phyloP scores from a whole-genome alignment of 2,797 vertebrate species.

The Ctenopoma multispine region DNA sequence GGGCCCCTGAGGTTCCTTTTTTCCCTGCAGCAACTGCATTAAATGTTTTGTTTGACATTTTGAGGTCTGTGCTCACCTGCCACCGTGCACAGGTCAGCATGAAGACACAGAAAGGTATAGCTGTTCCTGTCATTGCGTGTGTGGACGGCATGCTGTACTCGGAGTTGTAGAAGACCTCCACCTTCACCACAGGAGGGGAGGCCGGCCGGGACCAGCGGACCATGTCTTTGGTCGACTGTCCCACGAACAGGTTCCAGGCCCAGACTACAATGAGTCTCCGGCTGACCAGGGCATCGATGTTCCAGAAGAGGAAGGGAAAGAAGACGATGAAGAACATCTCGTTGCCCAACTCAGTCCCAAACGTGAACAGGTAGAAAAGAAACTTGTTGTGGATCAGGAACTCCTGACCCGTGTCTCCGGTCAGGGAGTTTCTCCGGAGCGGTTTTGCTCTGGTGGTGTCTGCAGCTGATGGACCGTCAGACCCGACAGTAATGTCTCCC shows the following conservation, averaged over 20 bases:
- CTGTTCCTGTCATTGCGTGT: constrained; percentile 98
- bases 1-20: background rate
- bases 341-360: constrained; percentile 97
- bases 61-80: constrained; percentile 86
- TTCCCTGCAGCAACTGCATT: too few relatives aligned
- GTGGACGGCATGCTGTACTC: constrained; percentile 99
- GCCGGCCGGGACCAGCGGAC: constrained; percentile 95
- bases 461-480: constrained; percentile 6
- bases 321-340: constrained; percentile 99
- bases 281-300: constrained; percentile 93
- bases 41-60: background rate
- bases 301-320: constrained; percentile 97
- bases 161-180: constrained; percentile 98
- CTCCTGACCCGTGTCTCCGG: constrained; percentile 90
- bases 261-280: constrained; percentile 93
- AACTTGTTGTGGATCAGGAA: constrained; percentile 90
- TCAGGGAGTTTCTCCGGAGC: constrained; percentile 93
- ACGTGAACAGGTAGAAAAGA: constrained; percentile 94
- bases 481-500: constrained; percentile 17
- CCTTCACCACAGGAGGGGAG: constrained; percentile 95
- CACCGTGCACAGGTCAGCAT: constrained; percentile 93
- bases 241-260: constrained; percentile 97
- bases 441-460: constrained; percentile 75
- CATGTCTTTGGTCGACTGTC: constrained; percentile 97
- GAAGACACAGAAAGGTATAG: constrained; percentile 92